phyloP scores from a whole-genome alignment of 2,888 invertebrate species.

The Cephalotes varians region DNA sequence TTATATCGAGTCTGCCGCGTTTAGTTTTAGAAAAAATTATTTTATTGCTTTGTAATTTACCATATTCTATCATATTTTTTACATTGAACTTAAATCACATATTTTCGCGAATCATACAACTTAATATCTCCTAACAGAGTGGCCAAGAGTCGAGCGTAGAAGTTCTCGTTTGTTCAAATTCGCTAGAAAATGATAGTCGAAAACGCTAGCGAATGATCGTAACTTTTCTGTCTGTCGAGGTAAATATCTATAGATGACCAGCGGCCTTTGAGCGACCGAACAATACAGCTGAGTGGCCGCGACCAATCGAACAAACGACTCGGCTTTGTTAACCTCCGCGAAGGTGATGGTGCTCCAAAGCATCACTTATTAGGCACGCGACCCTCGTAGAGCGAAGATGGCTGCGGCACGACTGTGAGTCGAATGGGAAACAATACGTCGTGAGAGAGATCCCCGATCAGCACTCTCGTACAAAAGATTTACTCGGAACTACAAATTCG shows the following conservation, averaged over 20 bases:
- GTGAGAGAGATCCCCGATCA: slow-evolving; percentile 28
- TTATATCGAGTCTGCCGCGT: background rate
- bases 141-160: background rate
- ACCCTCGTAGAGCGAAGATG: slow-evolving; percentile 67
- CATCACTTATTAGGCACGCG: slow-evolving; percentile 76
- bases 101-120: no score
- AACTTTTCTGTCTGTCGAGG: slow-evolving; percentile 62
- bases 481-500: background rate
- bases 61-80: background rate
- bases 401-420: slow-evolving; percentile 57
- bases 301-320: slow-evolving; percentile 83
- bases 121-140: background rate
- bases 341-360: slow-evolving; percentile 63
- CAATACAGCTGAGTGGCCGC: slow-evolving; percentile 80
- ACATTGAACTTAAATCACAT: background rate
- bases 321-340: slow-evolving; percentile 73
- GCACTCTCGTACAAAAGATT: slow-evolving; percentile 9
- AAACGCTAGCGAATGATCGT: background rate
- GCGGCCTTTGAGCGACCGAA: slow-evolving; percentile 77
- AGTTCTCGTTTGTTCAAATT: background rate
- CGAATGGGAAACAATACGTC: slow-evolving; percentile 61
- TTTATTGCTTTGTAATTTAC: background rate
- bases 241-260: slow-evolving; percentile 69
- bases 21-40: background rate
- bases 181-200: slow-evolving; percentile 8